Conservation (phyloP, 2,888 invertebrate species). For the Pachydiplax longipennis region DNA sequence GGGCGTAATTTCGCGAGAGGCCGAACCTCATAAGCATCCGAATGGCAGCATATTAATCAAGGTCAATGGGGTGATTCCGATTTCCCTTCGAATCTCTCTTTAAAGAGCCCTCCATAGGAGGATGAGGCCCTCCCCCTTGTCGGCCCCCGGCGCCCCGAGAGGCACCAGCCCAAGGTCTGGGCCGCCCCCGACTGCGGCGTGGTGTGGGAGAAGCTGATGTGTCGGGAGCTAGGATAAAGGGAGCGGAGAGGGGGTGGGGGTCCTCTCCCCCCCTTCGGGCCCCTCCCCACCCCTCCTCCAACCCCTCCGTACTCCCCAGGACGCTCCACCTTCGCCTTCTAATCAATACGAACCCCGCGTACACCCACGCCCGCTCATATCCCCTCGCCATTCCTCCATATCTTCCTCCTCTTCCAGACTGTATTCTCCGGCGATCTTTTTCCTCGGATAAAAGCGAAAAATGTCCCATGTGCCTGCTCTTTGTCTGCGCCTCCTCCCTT, state of each 20-base stretch:
- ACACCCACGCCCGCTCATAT: constrained; percentile 2
- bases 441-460: background rate
- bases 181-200: background rate
- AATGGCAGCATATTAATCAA: constrained; percentile 3
- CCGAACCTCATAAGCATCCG: background rate
- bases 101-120: background rate
- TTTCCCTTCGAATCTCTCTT: constrained; percentile 4
- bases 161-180: constrained; percentile 7
- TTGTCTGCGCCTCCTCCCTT: too few relatives aligned
- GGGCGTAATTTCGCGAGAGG: too few relatives aligned
- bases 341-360: constrained; percentile 26
- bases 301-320: background rate
- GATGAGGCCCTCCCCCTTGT: background rate
- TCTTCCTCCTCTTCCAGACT: background rate
- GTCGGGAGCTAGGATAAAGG: background rate
- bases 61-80: constrained; percentile 31
- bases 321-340: constrained; percentile 21
- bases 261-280: background rate
- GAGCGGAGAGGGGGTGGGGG: background rate
- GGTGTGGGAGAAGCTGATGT: background rate
- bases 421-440: background rate
- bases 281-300: background rate
- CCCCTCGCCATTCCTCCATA: background rate
- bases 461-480: background rate
- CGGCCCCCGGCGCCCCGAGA: background rate